Conservation (phyloP, 2,113 vertebrate genomes). For the Macroglossus sobrinus region DNA sequence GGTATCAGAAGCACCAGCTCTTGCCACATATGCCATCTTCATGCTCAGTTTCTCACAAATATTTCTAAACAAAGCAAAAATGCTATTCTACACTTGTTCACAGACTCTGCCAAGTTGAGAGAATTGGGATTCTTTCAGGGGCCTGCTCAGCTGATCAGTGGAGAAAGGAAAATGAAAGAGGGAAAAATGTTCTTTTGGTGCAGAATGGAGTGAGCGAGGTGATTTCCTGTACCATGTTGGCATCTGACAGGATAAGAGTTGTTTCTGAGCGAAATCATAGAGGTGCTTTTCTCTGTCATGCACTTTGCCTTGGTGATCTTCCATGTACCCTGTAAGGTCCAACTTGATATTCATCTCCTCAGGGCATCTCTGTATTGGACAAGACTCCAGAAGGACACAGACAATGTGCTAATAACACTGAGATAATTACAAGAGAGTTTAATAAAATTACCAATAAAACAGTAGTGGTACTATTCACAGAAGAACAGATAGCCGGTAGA, state of each 20-base stretch:
- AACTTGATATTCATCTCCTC: background rate
- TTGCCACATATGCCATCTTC: background rate
- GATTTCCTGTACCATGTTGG: background rate
- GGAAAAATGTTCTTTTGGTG: background rate
- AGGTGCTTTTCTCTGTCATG: background rate
- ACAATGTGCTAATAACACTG: background rate
- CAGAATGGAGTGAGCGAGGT: background rate
- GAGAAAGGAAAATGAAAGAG: slow-evolving; percentile 16
- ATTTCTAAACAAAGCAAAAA: slow-evolving; percentile 50
- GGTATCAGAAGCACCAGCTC: background rate
- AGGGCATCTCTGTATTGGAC: background rate
- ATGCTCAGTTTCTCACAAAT: slow-evolving; percentile 18
- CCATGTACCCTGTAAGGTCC: background rate
- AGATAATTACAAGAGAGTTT: background rate
- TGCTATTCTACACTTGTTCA: background rate
- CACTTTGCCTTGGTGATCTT: background rate
- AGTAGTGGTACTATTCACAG: background rate
- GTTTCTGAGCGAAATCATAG: background rate
- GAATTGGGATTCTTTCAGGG: background rate
- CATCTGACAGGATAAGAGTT: background rate
- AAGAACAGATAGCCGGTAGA: background rate
- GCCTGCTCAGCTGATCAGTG: background rate
- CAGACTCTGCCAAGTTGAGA: background rate
- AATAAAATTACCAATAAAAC: background rate
- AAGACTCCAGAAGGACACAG: background rate